Evolutionary conservation across 1,140 invertebrate genomes (phyloP), one percentile per base, ranked within the genome.

Genomic region (Proctacanthus coquilletti): DNA sequence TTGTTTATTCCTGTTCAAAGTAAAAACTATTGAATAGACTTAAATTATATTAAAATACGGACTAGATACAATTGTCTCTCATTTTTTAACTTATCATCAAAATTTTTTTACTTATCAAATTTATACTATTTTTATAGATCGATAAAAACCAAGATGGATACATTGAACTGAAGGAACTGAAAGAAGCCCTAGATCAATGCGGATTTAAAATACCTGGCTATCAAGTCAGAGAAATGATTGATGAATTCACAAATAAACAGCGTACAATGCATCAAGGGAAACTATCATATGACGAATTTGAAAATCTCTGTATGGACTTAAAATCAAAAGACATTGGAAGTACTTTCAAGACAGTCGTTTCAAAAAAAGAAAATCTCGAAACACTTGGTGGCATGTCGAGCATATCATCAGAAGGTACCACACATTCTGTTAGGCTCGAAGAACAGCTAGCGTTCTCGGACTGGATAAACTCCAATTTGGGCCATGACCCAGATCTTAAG

Each of bases 381-480:
- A 92, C 86, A 6, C 64, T 89, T 13, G 88, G 87, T 21, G 92
- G 92, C 3, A 95, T 89, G 65, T 95, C 92, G 6, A 80, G 92
- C 52, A 89, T 91, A 11, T 94, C 89, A 11, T 89, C 86, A 51
- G 86, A 88, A 65, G 69, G 80, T 25, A 95, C 87, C 23, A 95
- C 88, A 31, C 91, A 92, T 62, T 93, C 84, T 3, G 89, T 93
- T 4, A 71, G 86, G 3, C 66, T 89, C n/a, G 87, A 95, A 59
- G 94, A 98, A 65, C 88, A 95, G 57, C 68, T 93, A 45, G 93
- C 94, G n/a, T 98, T 98, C 67, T 88, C 91, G 38, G 87, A 96
- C 50, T 98, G 94, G 94, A 95, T 98, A 39, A 98, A 98, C 61
- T 81, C 80, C 25, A 95, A 96, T 69, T 64, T 98, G 34, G 71